A percentile compares a stretch with the other conserved stretches of the same genome.
These are phyloP conservation scores for Poeciliopsis paucimaculata DNA, from an alignment of 2,797 vertebrate genomes.

Conservation along the genomic window DNA sequence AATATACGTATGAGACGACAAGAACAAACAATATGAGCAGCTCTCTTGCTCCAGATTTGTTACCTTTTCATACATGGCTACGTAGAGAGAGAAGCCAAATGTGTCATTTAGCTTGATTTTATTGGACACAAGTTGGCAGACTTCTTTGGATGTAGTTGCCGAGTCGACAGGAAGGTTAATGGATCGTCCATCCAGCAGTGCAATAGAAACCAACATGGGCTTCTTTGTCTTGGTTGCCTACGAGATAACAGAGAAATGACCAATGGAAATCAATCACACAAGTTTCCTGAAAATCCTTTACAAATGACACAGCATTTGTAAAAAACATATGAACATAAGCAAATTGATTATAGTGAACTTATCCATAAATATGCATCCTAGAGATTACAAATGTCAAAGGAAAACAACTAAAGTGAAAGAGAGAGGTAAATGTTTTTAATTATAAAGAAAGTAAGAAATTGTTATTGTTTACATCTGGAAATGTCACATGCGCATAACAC, in stretches of 20 bases:
- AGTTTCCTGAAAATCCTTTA: not conserved
- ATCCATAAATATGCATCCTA: not conserved
- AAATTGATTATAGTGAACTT: not conserved
- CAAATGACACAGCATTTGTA: not conserved
- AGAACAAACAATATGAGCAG: no score
- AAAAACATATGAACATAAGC: not conserved
- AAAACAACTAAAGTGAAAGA: not conserved
- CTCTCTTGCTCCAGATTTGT: not conserved
- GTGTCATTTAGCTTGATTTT: conserved; percentile 86
- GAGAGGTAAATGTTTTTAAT: not conserved
- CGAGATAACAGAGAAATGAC: conserved; percentile 21
- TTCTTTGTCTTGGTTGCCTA: conserved; percentile 94
- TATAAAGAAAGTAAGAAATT: no score
- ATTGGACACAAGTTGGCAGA: conserved; percentile 86
- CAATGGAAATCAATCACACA: not conserved
- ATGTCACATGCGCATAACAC: no score
- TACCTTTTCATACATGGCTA: conserved; percentile 94
- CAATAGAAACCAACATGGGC: conserved; percentile 85
- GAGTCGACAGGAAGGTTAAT: conserved; percentile 89
- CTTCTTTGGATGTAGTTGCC: conserved; percentile 89
- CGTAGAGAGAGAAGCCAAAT: conserved; percentile 94
- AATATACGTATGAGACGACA: no score
- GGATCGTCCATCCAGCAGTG: conserved; percentile 85
- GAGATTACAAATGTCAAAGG: not conserved
- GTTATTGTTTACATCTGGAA: no score